These are phyloP conservation scores for Tinamus major DNA, from an alignment of 2,797 vertebrate species.

Conservation along the genomic window DNA sequence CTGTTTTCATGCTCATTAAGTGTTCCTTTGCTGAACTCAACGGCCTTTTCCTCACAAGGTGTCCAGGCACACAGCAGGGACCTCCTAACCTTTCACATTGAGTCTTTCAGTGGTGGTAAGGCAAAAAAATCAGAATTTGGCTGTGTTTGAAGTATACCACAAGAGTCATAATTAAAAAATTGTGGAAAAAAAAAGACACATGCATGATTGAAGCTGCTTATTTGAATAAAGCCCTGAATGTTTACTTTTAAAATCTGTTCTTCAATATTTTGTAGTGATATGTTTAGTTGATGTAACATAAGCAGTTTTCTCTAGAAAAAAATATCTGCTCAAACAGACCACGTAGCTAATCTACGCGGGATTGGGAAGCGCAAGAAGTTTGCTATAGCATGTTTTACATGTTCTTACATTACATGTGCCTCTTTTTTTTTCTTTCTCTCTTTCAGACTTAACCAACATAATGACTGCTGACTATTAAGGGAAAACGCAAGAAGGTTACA, in stretches of 20 bases:
- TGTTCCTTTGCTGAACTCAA: neutral
- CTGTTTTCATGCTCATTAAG: neutral
- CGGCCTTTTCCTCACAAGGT: neutral
- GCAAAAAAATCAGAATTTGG: neutral
- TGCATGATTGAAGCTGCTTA: neutral
- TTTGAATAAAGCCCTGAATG: neutral
- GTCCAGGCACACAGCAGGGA: neutral
- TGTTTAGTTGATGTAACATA: neutral
- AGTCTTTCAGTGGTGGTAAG: neutral
- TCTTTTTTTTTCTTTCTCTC: slow-evolving; percentile 55
- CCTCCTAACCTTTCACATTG: neutral
- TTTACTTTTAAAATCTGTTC: neutral
- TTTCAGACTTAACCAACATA: slow-evolving; percentile 90
- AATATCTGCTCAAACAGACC: neutral
- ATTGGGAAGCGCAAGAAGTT: neutral
- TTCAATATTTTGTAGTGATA: neutral
- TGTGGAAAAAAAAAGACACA: neutral
- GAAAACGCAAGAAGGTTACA: slow-evolving; percentile 79
- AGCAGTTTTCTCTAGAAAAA: neutral
- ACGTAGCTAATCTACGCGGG: neutral
- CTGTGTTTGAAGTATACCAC: neutral
- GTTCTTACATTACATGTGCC: neutral
- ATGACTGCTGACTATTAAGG: slow-evolving; percentile 86
- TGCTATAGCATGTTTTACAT: neutral
- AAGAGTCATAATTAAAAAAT: neutral